Base-by-base conservation (phyloP, 1,140 invertebrate species). In the Cydia pomonella region DNA sequence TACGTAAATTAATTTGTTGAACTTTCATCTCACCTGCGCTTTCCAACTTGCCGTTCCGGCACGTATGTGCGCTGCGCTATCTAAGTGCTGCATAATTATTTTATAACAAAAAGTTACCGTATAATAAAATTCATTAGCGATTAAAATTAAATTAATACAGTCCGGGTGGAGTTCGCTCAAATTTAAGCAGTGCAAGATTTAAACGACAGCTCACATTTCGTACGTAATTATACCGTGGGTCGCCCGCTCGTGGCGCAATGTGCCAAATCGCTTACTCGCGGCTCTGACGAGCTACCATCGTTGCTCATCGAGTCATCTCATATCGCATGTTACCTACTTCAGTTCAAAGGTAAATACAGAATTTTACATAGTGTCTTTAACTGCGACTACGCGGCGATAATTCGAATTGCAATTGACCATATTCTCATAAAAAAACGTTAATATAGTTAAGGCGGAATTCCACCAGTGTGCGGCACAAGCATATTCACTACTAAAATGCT, bases 231-330 rank as follows among this genome's bases (percentile, higher is more conserved):
- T 81, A 76, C 79, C 80, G 82, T 72, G 82, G 80, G 74, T 74
- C 76, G 72, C 77, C 73, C 77, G 77, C 76, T 76, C 53, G 72
- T 77, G 80, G 89, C 84, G 87, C 86, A 86, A 88, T 87, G 90
- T 90, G 87, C 88, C 87, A 90, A 92, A 91, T 89, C 90, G 89
- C 86, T 89, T 90, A 89, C 83, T 90, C 89, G 87, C 87, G 82
- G 78, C 82, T 76, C 79, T 75, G 73, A 47, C 10, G 78, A 77
- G 79, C 81, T 84, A 85, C 86, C 78, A 80, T 69, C 69, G 59
- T 71, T 66, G 5, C 64, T 69, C 29, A 12, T 66, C 18, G 3
- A 59, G 53, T 23, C 21, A 18, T 59, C 21, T 1, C n/a, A 59
- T 59, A 9, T 59, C 16, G 53, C n/a, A 18, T 4, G n/a, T n/a